phyloP scores from a whole-genome alignment of 2,113 vertebrate species.

The Oryzias woworae region DNA sequence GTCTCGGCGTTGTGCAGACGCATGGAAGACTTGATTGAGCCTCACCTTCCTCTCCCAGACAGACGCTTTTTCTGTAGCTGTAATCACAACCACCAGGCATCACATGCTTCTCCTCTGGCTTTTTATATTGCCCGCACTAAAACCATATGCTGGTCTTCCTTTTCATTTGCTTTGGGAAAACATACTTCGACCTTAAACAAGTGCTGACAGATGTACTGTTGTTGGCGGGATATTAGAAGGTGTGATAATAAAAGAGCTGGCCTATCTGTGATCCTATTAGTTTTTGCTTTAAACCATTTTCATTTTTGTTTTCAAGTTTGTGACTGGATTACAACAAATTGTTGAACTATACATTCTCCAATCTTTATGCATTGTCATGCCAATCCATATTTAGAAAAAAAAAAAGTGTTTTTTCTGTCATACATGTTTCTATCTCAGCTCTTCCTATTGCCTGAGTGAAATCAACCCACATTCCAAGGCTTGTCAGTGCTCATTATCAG shows the following conservation, averaged over 20 bases:
- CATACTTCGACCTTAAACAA: not conserved
- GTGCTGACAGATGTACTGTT: not conserved
- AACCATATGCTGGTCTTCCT: not conserved
- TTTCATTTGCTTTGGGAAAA: conserved; percentile 14
- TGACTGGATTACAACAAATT: no score
- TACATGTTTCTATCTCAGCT: no score
- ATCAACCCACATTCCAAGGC: no score
- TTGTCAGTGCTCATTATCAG: no score
- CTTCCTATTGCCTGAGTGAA: no score
- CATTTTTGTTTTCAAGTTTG: no score
- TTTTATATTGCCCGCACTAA: not conserved
- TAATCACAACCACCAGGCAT: not conserved
- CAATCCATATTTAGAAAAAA: no score
- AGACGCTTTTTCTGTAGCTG: not conserved
- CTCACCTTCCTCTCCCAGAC: not conserved
- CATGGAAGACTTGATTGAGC: conserved; percentile 1
- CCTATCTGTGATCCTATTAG: not conserved
- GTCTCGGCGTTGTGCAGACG: conserved; percentile 13
- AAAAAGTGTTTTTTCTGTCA: no score
- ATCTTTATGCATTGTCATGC: no score
- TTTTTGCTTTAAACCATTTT: not conserved
- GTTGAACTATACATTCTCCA: no score
- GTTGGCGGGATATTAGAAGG: not conserved
- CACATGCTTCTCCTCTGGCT: not conserved
- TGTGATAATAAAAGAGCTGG: no score